phyloP scores from a whole-genome alignment of 2,113 vertebrate species.

The Turdus rufiventris region DNA sequence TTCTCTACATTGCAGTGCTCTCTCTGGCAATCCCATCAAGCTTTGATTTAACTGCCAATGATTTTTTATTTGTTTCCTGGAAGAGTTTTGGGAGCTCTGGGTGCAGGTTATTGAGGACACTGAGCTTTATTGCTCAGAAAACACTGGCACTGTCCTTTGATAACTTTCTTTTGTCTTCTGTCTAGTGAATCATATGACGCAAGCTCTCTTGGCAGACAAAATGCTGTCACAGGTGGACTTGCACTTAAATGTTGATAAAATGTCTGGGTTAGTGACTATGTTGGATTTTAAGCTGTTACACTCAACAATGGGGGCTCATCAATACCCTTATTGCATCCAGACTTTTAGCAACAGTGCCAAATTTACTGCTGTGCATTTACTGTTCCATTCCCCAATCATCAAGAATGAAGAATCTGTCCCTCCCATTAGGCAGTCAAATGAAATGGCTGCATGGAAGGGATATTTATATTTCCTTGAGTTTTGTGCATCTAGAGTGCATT shows the following conservation, averaged over 20 bases:
- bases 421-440: background rate
- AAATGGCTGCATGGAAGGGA: background rate
- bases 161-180: slow-evolving; percentile 1
- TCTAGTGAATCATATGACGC: background rate
- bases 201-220: background rate
- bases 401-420: background rate
- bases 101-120: background rate
- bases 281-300: background rate
- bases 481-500: background rate
- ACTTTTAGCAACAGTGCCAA: background rate
- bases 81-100: background rate
- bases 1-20: background rate
- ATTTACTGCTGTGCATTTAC: background rate
- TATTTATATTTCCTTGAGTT: background rate
- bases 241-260: background rate
- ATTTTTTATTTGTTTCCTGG: slow-evolving; percentile 4
- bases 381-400: background rate
- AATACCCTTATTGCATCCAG: background rate
- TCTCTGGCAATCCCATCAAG: background rate
- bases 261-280: background rate
- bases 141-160: background rate
- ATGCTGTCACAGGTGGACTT: background rate
- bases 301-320: background rate
- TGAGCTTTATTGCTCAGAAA: slow-evolving; percentile 31
- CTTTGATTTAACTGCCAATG: background rate